Evolutionary conservation across 2,888 invertebrate species (phyloP), one percentile per base, ranked within the genome.

Genomic region (Tachina lurida): DNA sequence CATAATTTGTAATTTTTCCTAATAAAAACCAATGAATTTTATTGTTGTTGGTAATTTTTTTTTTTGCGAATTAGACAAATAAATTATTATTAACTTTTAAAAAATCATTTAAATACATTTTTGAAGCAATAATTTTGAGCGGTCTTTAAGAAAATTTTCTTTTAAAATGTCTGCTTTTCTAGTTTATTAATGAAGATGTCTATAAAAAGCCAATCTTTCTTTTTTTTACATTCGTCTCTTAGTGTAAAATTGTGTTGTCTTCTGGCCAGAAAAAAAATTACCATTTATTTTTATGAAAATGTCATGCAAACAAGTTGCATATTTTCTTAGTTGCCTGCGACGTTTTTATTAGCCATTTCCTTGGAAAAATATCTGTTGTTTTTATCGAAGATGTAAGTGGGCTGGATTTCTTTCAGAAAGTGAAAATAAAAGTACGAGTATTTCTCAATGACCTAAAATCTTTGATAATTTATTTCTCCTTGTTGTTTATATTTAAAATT

Each of bases 1-100:
- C n/a, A 15, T 85, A 56, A 73, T 84, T 65, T 80, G 45, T 76
- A 73, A 70, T 79, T 70, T 78, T 74, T 74, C n/a, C 52, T 74
- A 47, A 84, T 73, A 60, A 80, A 71, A 80, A 45, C 19, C 67
- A 70, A 76, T 71, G 73, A 76, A 67, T 80, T 65, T 75, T 49
- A 65, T 71, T 54, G 31, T 15, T 60, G 15, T 10, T 43, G 41
- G 31, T 31, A 56, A 17, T 62, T 74, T 58, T 10, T 58, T 56
- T 19, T 39, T 67, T n/a, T 39, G 9, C 12, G 19, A 65, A 49
- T 13, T 19, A 58, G 56, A 49, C 56, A 71, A 54, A 56, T 10
- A 58, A 65, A 73, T 60, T 60, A 80, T 76, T 67, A 60, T 60
- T 43, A 68, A 67, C 62, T 73, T 77, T 73, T 41, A 71, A 63